These are phyloP conservation scores for Megaleporinus macrocephalus DNA, from an alignment of 2,113 vertebrate genomes.

Conservation along the genomic window DNA sequence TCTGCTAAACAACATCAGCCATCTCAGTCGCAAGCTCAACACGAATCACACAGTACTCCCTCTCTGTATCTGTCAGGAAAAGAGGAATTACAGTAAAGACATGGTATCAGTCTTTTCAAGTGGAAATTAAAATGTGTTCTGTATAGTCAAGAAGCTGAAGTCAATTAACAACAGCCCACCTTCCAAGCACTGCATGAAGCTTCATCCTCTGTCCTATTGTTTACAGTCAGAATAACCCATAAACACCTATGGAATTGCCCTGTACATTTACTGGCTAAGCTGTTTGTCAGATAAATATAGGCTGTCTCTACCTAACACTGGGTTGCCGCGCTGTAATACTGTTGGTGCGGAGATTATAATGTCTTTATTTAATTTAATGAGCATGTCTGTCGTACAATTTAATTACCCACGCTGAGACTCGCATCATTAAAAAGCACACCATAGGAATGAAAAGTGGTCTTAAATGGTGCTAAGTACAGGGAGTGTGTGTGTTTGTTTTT, in stretches of 20 bases:
- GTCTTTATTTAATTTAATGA: slow-evolving; percentile 59
- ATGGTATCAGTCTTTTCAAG: slow-evolving; percentile 1
- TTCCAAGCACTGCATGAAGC: slow-evolving; percentile 6
- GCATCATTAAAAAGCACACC: slow-evolving; percentile 61
- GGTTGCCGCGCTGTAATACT: slow-evolving; percentile 21
- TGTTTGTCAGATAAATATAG: slow-evolving; percentile 31
- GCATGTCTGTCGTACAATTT: slow-evolving; percentile 53
- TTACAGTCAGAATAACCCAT: slow-evolving; percentile 12
- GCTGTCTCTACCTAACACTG: slow-evolving; percentile 13
- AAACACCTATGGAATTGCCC: slow-evolving; percentile 23
- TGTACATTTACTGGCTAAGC: slow-evolving; percentile 2
- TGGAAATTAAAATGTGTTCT: slow-evolving; percentile 17
- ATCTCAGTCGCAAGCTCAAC: not conserved
- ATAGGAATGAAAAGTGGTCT: slow-evolving; percentile 41
- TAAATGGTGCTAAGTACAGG: slow-evolving; percentile 46
- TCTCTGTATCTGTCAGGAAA: not conserved
- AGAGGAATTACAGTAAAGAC: not conserved
- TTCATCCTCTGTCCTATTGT: not conserved
- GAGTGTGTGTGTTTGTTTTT: slow-evolving; percentile 3
- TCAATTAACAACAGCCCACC: not conserved
- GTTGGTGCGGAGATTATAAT: slow-evolving; percentile 32
- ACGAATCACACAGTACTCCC: not conserved
- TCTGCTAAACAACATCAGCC: not conserved
- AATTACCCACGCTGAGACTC: slow-evolving; percentile 60
- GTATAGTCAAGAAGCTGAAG: not conserved